A percentile compares a stretch with the other conserved stretches of the same genome.
These are phyloP conservation scores for Heteromormyrus szaboi DNA, from an alignment of 2,797 vertebrate species.

Conservation along the genomic window DNA sequence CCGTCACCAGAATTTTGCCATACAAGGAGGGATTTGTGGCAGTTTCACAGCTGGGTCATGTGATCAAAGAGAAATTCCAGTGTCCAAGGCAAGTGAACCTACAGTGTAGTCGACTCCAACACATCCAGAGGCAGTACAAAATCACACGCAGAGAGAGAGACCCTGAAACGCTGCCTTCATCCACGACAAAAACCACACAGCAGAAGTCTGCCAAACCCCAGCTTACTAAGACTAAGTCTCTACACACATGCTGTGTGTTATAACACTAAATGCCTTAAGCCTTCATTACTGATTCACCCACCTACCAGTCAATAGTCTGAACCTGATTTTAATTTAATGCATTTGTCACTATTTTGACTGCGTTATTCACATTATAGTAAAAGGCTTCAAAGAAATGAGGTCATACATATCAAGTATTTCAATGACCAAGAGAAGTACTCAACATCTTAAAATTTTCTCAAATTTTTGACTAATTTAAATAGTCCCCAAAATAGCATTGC, in stretches of 20 bases:
- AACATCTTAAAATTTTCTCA: background rate
- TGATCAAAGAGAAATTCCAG: slow-evolving; percentile 59
- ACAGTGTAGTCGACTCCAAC: slow-evolving; percentile 58
- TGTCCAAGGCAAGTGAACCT: slow-evolving; percentile 46
- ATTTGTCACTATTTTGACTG: background rate
- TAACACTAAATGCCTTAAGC: slow-evolving; percentile 34
- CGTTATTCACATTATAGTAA: background rate
- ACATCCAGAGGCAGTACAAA: slow-evolving; percentile 51
- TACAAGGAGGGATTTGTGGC: slow-evolving; percentile 62
- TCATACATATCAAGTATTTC: background rate
- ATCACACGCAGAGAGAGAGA: slow-evolving; percentile 56
- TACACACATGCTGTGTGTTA: slow-evolving; percentile 51
- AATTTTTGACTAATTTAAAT: background rate
- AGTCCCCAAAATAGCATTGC: background rate
- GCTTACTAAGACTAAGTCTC: slow-evolving; percentile 45
- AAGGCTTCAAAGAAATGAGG: background rate
- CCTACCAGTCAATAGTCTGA: background rate
- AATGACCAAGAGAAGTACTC: background rate
- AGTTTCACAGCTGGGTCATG: slow-evolving; percentile 50
- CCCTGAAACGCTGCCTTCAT: background rate
- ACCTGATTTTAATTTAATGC: background rate
- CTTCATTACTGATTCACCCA: background rate
- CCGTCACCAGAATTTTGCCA: slow-evolving; percentile 56
- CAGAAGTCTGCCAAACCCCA: slow-evolving; percentile 56
- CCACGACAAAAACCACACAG: slow-evolving; percentile 24